Evolutionary conservation across 1,140 invertebrate genomes (phyloP).

Genomic region (Sycobia sp.): DNA sequence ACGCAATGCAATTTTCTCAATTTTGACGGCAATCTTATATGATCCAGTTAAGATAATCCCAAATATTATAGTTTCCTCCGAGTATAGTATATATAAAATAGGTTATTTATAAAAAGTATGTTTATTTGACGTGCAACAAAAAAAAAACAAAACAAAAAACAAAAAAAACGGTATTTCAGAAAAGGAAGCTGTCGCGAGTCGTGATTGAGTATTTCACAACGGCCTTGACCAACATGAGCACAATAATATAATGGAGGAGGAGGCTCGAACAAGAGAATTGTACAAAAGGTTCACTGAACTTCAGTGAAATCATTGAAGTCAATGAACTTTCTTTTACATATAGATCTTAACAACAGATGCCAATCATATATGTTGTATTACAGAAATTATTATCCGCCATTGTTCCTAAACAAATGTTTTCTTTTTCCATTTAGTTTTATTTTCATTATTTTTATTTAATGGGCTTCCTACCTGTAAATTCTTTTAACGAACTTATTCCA

Average conservation of each 20-base stretch:
- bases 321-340: not conserved
- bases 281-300: too few relatives aligned
- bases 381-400: slow-evolving; percentile 36
- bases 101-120: too few relatives aligned
- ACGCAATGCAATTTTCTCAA: too few relatives aligned
- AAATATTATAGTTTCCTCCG: too few relatives aligned
- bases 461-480: slow-evolving; percentile 5
- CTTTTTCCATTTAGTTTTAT: slow-evolving; percentile 33
- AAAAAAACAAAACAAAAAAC: slow-evolving; percentile 1
- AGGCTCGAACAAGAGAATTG: not conserved
- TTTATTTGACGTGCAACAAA: too few relatives aligned
- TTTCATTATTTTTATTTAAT: slow-evolving; percentile 24
- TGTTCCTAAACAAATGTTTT: slow-evolving; percentile 40
- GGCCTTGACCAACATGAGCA: slow-evolving; percentile 20
- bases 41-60: too few relatives aligned
- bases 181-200: not conserved
- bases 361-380: not conserved
- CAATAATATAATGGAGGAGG: slow-evolving; percentile 18
- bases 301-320: not conserved
- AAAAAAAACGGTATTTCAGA: too few relatives aligned
- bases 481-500: too few relatives aligned
- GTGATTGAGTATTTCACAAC: slow-evolving; percentile 1
- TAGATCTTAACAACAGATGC: not conserved
- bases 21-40: too few relatives aligned
- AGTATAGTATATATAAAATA: too few relatives aligned